These are phyloP conservation scores for Desmophyllum pertusum DNA, from an alignment of 92 coral and sea anemone genomes.

Conservation along the genomic window DNA sequence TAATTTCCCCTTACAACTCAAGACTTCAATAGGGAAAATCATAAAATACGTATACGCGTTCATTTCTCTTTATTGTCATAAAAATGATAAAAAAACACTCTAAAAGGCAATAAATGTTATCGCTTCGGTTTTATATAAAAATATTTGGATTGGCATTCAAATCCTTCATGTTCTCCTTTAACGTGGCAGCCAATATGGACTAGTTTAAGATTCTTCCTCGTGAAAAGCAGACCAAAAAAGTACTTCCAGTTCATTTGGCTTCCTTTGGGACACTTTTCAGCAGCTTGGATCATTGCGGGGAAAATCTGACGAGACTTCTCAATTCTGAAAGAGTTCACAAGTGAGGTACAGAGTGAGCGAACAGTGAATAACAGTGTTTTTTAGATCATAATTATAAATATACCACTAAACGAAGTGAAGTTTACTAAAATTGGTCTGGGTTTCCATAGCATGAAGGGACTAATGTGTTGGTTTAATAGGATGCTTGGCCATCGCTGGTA, in stretches of 20 bases:
- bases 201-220: slow-evolving; percentile 84
- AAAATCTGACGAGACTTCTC: slow-evolving; percentile 93
- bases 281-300: slow-evolving; percentile 76
- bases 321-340: slow-evolving; percentile 68
- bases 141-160: slow-evolving; percentile 66
- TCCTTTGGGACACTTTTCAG: slow-evolving; percentile 82
- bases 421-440: no score
- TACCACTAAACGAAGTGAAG: neutral
- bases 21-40: no score
- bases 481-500: no score
- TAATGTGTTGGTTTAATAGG: no score
- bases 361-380: no score
- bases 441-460: no score
- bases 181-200: slow-evolving; percentile 95
- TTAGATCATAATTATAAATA: neutral
- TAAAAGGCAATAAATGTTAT: neutral
- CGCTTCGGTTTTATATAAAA: slow-evolving; percentile 50
- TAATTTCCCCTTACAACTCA: no score
- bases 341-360: neutral
- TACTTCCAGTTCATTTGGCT: slow-evolving; percentile 83
- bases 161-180: slow-evolving; percentile 85
- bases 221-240: slow-evolving; percentile 86
- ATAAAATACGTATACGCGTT: no score
- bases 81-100: neutral
- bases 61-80: neutral